phyloP scores from a whole-genome alignment of 2,797 vertebrate genomes.

The Heteromormyrus szaboi region DNA sequence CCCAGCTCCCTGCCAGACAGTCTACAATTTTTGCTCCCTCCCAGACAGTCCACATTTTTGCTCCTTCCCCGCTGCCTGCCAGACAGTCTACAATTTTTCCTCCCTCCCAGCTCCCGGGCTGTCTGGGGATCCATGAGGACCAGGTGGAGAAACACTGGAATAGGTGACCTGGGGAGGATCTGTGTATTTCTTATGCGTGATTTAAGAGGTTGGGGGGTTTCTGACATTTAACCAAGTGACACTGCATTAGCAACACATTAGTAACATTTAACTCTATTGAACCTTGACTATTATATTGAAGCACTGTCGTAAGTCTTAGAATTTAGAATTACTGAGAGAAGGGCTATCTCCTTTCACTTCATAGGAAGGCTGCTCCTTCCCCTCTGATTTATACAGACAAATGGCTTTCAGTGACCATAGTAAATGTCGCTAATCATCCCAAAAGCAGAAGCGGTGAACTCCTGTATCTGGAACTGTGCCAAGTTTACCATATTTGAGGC shows the following conservation, averaged over 20 bases:
- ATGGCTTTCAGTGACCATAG: not conserved
- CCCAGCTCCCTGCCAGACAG: not conserved
- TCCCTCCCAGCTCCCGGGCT: not conserved
- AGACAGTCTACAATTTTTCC: not conserved
- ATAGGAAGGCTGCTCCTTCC: not conserved
- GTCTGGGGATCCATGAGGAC: not conserved
- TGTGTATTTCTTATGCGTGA: not conserved
- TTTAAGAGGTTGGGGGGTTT: conserved; percentile 46
- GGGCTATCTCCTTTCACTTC: not conserved
- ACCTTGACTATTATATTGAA: not conserved
- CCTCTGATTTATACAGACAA: not conserved
- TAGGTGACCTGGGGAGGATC: not conserved
- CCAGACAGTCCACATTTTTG: no score
- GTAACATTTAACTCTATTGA: conserved; percentile 33
- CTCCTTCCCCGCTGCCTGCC: not conserved
- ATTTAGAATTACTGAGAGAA: not conserved
- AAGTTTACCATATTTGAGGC: not conserved
- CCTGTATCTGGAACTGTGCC: not conserved
- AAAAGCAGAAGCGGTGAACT: not conserved
- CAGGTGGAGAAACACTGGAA: not conserved
- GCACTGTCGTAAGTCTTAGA: not conserved
- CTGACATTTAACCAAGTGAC: conserved; percentile 39
- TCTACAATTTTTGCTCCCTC: not conserved
- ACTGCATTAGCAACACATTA: conserved; percentile 43
- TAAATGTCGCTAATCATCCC: not conserved